phyloP scores from a whole-genome alignment of 2,113 vertebrate species.

The Catagonus wagneri region DNA sequence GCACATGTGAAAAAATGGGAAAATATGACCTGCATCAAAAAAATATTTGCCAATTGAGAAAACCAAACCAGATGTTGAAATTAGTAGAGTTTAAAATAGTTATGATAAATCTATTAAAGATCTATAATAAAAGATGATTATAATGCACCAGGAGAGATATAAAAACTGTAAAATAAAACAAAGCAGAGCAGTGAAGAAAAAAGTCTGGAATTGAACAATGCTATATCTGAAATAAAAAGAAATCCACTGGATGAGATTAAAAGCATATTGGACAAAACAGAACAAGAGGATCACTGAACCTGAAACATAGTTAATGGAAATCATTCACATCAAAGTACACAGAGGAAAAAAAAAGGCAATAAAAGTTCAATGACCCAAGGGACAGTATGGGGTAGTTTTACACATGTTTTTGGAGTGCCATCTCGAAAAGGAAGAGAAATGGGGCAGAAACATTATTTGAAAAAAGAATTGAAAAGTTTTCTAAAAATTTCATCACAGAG shows the following conservation, averaged over 20 bases:
- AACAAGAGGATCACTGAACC: background rate
- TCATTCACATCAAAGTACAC: background rate
- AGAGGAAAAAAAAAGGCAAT: background rate
- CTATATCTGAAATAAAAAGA: background rate
- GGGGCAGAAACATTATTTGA: background rate
- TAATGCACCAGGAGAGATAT: background rate
- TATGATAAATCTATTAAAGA: background rate
- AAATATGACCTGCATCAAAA: background rate
- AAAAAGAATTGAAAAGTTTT: background rate
- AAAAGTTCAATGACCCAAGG: background rate
- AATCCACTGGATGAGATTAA: background rate
- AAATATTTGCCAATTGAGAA: background rate
- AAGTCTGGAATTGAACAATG: conserved; percentile 1
- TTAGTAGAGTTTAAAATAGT: background rate
- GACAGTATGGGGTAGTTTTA: background rate
- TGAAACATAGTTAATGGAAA: background rate
- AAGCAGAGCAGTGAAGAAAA: background rate
- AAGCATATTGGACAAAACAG: background rate
- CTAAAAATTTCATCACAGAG: background rate
- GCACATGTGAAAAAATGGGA: background rate
- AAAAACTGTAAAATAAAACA: background rate
- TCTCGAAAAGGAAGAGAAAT: background rate
- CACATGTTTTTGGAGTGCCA: background rate
- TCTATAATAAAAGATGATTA: background rate
- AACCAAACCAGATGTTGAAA: background rate